A percentile compares a stretch with the other conserved stretches of the same genome.
phyloP scores from a whole-genome alignment of 2,888 invertebrate species.

The Drosophila colorata region DNA sequence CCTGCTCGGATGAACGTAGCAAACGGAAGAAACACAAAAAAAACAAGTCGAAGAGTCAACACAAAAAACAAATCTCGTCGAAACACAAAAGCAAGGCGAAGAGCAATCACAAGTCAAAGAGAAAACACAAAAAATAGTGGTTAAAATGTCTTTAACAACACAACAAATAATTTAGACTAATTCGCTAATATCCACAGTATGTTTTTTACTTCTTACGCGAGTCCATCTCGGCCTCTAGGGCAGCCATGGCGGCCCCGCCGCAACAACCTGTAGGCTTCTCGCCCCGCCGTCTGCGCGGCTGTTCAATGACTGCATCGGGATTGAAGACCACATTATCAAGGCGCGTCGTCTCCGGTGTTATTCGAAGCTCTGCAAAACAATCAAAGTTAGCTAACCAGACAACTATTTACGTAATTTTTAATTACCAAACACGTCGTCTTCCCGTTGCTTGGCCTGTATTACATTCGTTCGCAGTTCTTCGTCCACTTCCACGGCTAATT shows the following conservation, averaged over 20 bases:
- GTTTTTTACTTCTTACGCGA: slow-evolving; percentile 57
- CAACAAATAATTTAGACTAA: slow-evolving; percentile 43
- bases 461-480: slow-evolving; percentile 90
- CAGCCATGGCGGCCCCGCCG: slow-evolving; percentile 67
- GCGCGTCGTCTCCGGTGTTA: slow-evolving; percentile 81
- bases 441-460: slow-evolving; percentile 90
- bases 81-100: slow-evolving; percentile 36
- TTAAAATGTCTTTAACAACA: slow-evolving; percentile 7
- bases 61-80: slow-evolving; percentile 51
- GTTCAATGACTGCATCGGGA: slow-evolving; percentile 86
- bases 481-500: slow-evolving; percentile 89
- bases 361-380: slow-evolving; percentile 71
- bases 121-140: slow-evolving; percentile 62
- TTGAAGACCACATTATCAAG: slow-evolving; percentile 88
- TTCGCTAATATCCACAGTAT: slow-evolving; percentile 17
- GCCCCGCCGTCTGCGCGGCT: slow-evolving; percentile 61
- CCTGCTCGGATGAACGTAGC: slow-evolving; percentile 61
- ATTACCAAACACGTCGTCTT: slow-evolving; percentile 89
- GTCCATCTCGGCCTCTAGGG: slow-evolving; percentile 48
- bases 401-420: slow-evolving; percentile 34
- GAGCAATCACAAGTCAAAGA: slow-evolving; percentile 64
- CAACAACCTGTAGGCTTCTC: slow-evolving; percentile 54
- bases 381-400: not conserved
- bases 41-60: slow-evolving; percentile 62
- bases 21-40: slow-evolving; percentile 67